phyloP scores from a whole-genome alignment of 1,140 invertebrate species.

The Plutomurus gul region DNA sequence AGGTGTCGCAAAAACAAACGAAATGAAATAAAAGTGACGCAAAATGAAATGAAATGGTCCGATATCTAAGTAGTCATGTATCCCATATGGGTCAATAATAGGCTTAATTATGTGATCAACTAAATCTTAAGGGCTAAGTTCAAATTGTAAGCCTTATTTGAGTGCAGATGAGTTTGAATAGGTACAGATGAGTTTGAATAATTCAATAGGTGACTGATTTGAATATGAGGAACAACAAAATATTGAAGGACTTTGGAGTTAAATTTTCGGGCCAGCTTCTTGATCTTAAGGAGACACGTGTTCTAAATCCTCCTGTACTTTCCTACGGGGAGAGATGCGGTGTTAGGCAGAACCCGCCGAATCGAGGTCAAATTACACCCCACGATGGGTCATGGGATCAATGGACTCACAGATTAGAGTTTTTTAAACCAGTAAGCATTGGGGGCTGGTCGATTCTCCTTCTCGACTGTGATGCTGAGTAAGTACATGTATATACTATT shows the following conservation, averaged over 20 bases:
- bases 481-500: too few relatives aligned
- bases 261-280: not conserved
- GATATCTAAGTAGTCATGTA: too few relatives aligned
- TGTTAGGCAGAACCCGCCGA: not conserved
- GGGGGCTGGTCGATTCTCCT: not conserved
- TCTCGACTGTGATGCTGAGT: too few relatives aligned
- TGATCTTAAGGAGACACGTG: not conserved
- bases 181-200: too few relatives aligned
- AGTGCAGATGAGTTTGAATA: too few relatives aligned
- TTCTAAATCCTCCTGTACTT: not conserved
- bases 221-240: not conserved
- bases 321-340: not conserved
- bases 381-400: conserved; percentile 17
- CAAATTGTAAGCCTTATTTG: too few relatives aligned
- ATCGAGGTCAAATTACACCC: not conserved
- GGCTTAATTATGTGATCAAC: too few relatives aligned
- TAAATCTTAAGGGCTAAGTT: too few relatives aligned
- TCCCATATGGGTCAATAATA: too few relatives aligned
- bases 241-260: not conserved
- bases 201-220: not conserved
- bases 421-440: not conserved
- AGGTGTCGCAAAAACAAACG: too few relatives aligned
- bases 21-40: too few relatives aligned
- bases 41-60: too few relatives aligned
- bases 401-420: not conserved